These are phyloP conservation scores for Eristalis arbustorum DNA, from an alignment of 2,888 invertebrate genomes.

Conservation along the genomic window DNA sequence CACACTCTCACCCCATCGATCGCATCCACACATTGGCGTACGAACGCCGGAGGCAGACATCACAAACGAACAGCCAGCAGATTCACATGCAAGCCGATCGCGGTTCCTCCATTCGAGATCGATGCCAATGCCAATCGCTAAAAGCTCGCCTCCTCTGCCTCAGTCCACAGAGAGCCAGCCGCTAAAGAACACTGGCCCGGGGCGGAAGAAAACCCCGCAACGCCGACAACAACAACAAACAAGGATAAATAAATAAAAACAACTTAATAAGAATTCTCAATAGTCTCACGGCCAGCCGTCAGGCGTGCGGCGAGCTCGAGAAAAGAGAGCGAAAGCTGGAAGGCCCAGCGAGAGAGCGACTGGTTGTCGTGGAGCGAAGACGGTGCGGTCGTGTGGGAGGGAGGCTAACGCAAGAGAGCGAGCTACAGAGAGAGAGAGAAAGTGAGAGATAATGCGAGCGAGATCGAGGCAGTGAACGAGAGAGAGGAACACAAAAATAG, in stretches of 20 bases:
- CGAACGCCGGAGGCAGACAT: neutral
- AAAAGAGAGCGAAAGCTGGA: neutral
- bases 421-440: neutral
- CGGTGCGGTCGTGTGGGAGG: neutral
- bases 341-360: neutral
- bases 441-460: neutral
- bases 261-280: slow-evolving; percentile 48
- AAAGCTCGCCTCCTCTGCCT: neutral
- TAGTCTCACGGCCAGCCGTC: slow-evolving; percentile 15
- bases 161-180: neutral
- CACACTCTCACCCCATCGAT: neutral
- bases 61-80: neutral
- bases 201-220: slow-evolving; percentile 1
- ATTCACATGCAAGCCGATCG: neutral
- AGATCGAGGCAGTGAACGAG: neutral
- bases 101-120: slow-evolving; percentile 23
- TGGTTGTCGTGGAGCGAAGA: neutral
- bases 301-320: neutral
- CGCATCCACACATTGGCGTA: slow-evolving; percentile 1
- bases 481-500: slow-evolving; percentile 46
- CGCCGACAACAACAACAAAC: slow-evolving; percentile 15
- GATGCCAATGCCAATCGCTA: slow-evolving; percentile 34
- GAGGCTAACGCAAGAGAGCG: neutral
- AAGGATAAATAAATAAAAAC: slow-evolving; percentile 42
- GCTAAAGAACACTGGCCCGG: neutral